Conservation (phyloP, 1,140 invertebrate genomes). For the Caenorhabditis tropicalis region DNA sequence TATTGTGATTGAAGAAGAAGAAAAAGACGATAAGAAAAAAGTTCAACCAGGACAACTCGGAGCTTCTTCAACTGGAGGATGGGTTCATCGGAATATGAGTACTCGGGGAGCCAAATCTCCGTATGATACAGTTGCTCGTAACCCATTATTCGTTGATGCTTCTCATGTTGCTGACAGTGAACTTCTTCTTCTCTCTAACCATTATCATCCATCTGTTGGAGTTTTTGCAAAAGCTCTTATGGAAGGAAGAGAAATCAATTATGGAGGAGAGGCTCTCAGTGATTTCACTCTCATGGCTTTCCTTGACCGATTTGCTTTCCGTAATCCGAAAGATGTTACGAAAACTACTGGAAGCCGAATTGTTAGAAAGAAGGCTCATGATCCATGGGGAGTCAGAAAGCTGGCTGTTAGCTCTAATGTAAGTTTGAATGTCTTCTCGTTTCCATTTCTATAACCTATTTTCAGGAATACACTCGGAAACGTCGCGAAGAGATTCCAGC, state of each 20-base stretch:
- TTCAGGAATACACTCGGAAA: conserved; percentile 78
- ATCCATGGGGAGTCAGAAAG: conserved; percentile 41
- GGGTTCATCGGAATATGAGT: conserved; percentile 54
- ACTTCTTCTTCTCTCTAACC: conserved; percentile 78
- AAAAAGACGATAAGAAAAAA: conserved; percentile 44
- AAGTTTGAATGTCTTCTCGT: not conserved
- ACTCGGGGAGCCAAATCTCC: not conserved
- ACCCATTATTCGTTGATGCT: conserved; percentile 83
- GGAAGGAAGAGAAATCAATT: conserved; percentile 79
- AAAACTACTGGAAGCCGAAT: conserved; percentile 78
- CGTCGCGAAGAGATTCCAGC: conserved; percentile 80
- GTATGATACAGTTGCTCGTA: conserved; percentile 81
- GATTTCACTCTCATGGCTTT: conserved; percentile 89
- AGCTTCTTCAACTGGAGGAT: conserved; percentile 42
- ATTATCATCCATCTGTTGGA: conserved; percentile 89
- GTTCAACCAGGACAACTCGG: not conserved
- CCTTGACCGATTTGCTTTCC: conserved; percentile 90
- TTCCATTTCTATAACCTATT: not conserved
- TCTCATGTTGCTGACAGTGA: conserved; percentile 79
- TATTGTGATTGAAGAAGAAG: conserved; percentile 58
- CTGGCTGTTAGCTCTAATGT: conserved; percentile 45
- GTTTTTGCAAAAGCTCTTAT: conserved; percentile 85
- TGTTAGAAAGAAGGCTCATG: conserved; percentile 54
- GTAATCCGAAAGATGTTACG: conserved; percentile 79
- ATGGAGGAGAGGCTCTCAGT: conserved; percentile 87